Conservation (phyloP, 2,888 invertebrate species). For the Caenorhabditis sp. region DNA sequence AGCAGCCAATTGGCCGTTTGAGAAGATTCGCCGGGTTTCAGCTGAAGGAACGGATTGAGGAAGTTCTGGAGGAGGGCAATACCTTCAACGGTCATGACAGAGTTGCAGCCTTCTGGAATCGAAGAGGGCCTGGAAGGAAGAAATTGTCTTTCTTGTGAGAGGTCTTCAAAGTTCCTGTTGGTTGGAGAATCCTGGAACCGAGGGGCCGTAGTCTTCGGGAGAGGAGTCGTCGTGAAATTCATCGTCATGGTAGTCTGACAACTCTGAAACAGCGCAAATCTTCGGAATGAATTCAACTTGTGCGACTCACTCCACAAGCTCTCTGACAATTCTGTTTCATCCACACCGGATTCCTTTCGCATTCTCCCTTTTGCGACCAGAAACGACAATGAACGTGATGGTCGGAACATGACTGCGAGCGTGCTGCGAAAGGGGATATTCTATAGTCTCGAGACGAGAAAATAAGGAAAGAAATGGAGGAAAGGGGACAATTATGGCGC, state of each 20-base stretch:
- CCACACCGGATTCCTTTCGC: slow-evolving; percentile 76
- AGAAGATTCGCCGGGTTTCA: slow-evolving; percentile 50
- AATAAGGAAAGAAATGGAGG: slow-evolving; percentile 4
- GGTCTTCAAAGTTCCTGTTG: slow-evolving; percentile 19
- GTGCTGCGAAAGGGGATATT: slow-evolving; percentile 34
- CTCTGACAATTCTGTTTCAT: slow-evolving; percentile 76
- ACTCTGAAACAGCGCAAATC: slow-evolving; percentile 30
- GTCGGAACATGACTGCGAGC: slow-evolving; percentile 63
- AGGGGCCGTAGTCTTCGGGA: neutral
- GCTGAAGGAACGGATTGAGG: slow-evolving; percentile 17
- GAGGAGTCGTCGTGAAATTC: neutral
- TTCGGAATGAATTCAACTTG: no score
- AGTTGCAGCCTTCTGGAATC: slow-evolving; percentile 65
- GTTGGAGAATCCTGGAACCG: slow-evolving; percentile 9
- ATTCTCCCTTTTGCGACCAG: slow-evolving; percentile 76
- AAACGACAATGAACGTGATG: slow-evolving; percentile 70
- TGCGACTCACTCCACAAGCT: slow-evolving; percentile 66
- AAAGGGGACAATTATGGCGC: slow-evolving; percentile 31
- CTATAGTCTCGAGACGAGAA: slow-evolving; percentile 35
- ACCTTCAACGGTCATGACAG: slow-evolving; percentile 67
- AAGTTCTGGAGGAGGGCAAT: neutral
- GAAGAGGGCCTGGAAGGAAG: slow-evolving; percentile 36
- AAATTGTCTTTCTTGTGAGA: slow-evolving; percentile 24
- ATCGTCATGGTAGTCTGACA: neutral
- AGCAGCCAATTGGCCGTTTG: slow-evolving; percentile 26